phyloP scores from a whole-genome alignment of 2,113 vertebrate species.

The Xyliphius kryptos region DNA sequence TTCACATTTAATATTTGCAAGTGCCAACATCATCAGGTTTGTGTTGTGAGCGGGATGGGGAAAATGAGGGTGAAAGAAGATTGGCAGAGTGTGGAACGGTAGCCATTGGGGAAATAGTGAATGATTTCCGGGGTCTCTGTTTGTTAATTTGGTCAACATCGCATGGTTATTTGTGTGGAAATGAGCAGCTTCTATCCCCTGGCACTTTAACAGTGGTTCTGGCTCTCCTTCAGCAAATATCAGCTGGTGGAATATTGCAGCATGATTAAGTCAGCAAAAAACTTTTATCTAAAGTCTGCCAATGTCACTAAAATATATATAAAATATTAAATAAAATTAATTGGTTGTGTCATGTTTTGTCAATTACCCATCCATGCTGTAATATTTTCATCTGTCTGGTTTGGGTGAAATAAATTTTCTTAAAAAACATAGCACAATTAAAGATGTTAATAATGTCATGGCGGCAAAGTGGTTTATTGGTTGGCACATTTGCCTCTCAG shows the following conservation, averaged over 20 bases:
- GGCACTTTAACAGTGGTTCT: slow-evolving; percentile 24
- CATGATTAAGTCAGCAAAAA: slow-evolving; percentile 24
- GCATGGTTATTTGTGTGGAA: slow-evolving; percentile 43
- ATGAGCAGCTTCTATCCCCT: slow-evolving; percentile 28
- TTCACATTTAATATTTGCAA: slow-evolving; percentile 41
- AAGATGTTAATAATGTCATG: too few species aligned
- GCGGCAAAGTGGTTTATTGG: too few species aligned
- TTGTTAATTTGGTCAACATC: slow-evolving; percentile 50
- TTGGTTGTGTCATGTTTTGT: too few species aligned
- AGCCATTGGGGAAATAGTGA: neutral
- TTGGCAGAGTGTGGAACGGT: slow-evolving; percentile 26
- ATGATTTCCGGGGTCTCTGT: slow-evolving; percentile 32
- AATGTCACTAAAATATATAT: too few species aligned
- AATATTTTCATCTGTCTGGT: too few species aligned
- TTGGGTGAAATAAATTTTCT: too few species aligned
- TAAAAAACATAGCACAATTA: too few species aligned
- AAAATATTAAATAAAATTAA: too few species aligned
- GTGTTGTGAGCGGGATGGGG: slow-evolving; percentile 47
- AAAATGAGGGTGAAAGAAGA: slow-evolving; percentile 37
- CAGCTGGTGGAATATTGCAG: slow-evolving; percentile 26
- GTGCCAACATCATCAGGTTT: slow-evolving; percentile 47
- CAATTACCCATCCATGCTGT: too few species aligned
- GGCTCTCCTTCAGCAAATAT: slow-evolving; percentile 16
- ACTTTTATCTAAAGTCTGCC: neutral
- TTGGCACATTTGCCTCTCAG: too few species aligned